A percentile compares a stretch with the other conserved stretches of the same genome.
Evolutionary conservation across 2,797 vertebrate species (phyloP).

Genomic region (Myotis planiceps): DNA sequence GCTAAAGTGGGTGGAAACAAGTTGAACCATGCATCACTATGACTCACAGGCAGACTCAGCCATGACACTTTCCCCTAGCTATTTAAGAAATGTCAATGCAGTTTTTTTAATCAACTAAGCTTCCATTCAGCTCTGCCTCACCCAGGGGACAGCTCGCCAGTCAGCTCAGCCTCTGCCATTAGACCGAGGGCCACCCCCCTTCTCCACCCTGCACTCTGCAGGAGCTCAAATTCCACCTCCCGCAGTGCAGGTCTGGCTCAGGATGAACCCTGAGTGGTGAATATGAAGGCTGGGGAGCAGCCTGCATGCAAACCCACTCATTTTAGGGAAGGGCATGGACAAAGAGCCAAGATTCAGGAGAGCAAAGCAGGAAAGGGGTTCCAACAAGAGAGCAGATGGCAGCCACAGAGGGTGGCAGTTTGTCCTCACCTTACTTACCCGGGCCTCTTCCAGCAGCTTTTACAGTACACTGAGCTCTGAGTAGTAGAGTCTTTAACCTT

Average conservation of each 20-base stretch:
- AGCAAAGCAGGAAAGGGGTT: not conserved
- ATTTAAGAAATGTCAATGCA: not conserved
- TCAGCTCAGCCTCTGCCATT: not conserved
- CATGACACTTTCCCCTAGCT: not conserved
- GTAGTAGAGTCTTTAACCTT: not conserved
- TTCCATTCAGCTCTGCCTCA: not conserved
- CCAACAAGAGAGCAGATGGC: not conserved
- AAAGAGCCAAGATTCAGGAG: not conserved
- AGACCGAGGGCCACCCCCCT: not conserved
- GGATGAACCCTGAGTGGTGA: not conserved
- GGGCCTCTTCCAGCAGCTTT: not conserved
- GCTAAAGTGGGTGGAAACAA: not conserved
- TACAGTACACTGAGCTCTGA: not conserved
- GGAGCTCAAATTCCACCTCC: not conserved
- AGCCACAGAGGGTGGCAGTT: fast-evolving
- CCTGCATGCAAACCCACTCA: not conserved
- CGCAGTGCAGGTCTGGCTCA: not conserved
- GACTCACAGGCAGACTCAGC: not conserved
- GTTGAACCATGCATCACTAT: not conserved
- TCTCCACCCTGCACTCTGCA: not conserved
- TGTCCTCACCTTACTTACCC: not conserved
- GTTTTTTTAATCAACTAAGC: not conserved
- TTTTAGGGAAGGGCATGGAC: not conserved
- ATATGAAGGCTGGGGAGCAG: not conserved
- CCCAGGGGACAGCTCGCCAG: not conserved